A percentile compares a stretch with the other conserved stretches of the same genome.
Conservation (phyloP, 2,113 vertebrate species). For the Canis aureus region DNA sequence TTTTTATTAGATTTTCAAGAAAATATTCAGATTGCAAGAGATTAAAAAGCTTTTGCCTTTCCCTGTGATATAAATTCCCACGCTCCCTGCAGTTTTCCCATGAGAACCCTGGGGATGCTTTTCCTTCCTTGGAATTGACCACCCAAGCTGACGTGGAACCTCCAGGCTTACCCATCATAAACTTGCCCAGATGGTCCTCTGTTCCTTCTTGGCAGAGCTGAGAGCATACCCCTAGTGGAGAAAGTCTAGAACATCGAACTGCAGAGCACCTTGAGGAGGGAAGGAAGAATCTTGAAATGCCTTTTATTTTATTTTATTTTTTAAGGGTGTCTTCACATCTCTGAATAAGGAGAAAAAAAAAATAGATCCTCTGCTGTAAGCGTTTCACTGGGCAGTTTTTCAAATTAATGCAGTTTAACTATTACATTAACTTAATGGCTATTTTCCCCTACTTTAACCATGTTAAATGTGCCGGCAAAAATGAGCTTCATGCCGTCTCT, state of each 20-base stretch:
- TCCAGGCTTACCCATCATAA: accelerated
- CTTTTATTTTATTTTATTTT: slow-evolving; percentile 75
- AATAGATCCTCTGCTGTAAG: slow-evolving; percentile 70
- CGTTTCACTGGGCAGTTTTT: slow-evolving; percentile 86
- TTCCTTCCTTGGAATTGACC: not conserved
- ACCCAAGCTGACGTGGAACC: accelerated
- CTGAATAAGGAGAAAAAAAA: not conserved
- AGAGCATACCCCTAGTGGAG: too few relatives aligned
- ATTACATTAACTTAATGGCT: slow-evolving; percentile 92
- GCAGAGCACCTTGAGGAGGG: not conserved
- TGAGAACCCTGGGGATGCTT: accelerated
- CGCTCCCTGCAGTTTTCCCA: not conserved
- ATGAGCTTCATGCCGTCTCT: slow-evolving; percentile 90
- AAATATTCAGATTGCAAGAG: not conserved
- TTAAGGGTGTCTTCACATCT: not conserved
- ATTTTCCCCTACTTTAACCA: slow-evolving; percentile 91
- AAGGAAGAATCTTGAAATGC: slow-evolving; percentile 4
- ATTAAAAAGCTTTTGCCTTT: not conserved
- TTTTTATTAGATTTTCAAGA: not conserved
- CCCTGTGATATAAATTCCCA: not conserved
- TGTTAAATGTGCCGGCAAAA: slow-evolving; percentile 91
- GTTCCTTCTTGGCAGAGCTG: accelerated
- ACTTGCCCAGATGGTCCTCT: accelerated
- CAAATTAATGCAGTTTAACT: slow-evolving; percentile 91
- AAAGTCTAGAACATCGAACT: not conserved